phyloP scores from a whole-genome alignment of 1,140 invertebrate species.

The Mesaphorura yosii region DNA sequence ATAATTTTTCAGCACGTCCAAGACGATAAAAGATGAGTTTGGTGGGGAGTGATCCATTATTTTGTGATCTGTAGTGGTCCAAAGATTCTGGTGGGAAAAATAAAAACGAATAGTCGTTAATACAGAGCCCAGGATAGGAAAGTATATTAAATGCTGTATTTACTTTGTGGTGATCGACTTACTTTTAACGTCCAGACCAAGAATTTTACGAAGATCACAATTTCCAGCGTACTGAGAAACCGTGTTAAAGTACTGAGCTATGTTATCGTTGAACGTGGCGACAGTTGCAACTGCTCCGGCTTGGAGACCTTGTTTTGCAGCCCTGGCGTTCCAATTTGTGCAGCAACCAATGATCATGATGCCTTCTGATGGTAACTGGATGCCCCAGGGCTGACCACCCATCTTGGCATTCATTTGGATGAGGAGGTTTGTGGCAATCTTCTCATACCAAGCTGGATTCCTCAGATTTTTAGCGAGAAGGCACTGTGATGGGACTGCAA shows the following conservation, averaged over 20 bases:
- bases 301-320: conserved; percentile 40
- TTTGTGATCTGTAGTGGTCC: conserved; percentile 23
- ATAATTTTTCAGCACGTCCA: conserved; percentile 13
- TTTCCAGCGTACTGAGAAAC: conserved; percentile 55
- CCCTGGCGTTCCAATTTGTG: conserved; percentile 2
- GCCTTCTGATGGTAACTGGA: conserved; percentile 51
- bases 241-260: conserved; percentile 54
- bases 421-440: conserved; percentile 45
- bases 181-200: conserved; percentile 47
- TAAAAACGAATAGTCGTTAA: conserved; percentile 40
- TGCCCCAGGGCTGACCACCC: conserved; percentile 70
- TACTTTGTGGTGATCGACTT: conserved; percentile 12
- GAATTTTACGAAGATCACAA: conserved; percentile 57
- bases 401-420: conserved; percentile 72
- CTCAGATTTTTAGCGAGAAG: not conserved
- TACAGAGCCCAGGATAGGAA: too few species aligned
- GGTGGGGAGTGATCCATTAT: conserved; percentile 18
- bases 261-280: conserved; percentile 52
- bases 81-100: conserved; percentile 30
- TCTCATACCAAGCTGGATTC: conserved; percentile 30
- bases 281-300: conserved; percentile 61
- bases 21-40: conserved; percentile 15
- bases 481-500: conserved; percentile 5
- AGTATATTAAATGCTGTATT: too few species aligned
- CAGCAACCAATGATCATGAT: conserved; percentile 9